Percentiles rank a stretch among this genome's conserved stretches.
These are phyloP conservation scores for Tolypeutes matacus DNA, from an alignment of 2,797 vertebrate species.

Conservation along the genomic window DNA sequence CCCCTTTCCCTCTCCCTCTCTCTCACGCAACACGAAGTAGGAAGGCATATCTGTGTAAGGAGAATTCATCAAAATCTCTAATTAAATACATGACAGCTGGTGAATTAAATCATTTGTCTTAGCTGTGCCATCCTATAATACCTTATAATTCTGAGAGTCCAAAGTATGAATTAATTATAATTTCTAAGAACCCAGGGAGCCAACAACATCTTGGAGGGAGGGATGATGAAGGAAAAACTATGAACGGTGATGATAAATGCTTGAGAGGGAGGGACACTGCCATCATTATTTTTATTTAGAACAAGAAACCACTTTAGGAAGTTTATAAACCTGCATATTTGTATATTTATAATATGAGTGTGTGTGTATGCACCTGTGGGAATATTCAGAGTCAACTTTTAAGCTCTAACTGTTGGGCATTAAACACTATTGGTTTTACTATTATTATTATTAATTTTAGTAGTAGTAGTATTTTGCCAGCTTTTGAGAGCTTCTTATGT, in stretches of 20 bases:
- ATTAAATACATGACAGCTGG: constrained; percentile 90
- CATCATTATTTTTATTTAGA: constrained; percentile 23
- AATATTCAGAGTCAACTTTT: neutral
- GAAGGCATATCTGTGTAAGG: constrained; percentile 82
- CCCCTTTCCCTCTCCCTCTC: neutral
- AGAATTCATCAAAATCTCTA: constrained; percentile 89
- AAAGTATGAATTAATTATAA: constrained; percentile 89
- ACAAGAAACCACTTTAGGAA: constrained; percentile 5
- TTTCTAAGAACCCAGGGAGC: constrained; percentile 84
- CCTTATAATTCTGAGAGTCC: constrained; percentile 89
- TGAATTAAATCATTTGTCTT: constrained; percentile 90
- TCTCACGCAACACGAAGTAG: constrained; percentile 44
- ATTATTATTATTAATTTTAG: neutral
- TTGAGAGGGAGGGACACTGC: constrained; percentile 61
- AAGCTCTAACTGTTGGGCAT: neutral
- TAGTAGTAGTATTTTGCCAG: neutral
- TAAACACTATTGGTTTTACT: neutral
- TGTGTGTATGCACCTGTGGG: neutral
- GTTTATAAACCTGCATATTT: neutral
- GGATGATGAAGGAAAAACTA: constrained; percentile 37
- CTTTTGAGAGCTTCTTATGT: neutral
- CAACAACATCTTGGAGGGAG: constrained; percentile 41
- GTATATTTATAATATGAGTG: neutral
- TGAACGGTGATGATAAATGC: constrained; percentile 73
- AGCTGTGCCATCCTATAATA: constrained; percentile 86